A percentile compares a stretch with the other conserved stretches of the same genome.
phyloP scores from a whole-genome alignment of 2,888 invertebrate species.

The Cremastobaeus sp. region DNA sequence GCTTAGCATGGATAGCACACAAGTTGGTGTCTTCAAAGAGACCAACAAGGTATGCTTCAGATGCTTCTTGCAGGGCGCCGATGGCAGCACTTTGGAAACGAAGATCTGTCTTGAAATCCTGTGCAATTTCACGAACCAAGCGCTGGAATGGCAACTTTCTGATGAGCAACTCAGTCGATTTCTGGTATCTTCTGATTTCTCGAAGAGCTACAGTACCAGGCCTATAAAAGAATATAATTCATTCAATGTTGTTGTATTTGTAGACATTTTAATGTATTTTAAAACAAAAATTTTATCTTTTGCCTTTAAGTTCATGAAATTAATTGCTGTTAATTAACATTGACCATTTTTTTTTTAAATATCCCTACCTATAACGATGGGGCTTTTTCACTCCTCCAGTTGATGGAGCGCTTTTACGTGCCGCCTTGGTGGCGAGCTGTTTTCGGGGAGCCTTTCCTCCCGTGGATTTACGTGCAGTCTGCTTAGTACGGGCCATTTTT shows the following conservation, averaged over 20 bases:
- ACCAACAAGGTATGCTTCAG: slow-evolving; percentile 92
- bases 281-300: not conserved
- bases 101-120: slow-evolving; percentile 97
- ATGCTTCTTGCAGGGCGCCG: slow-evolving; percentile 94
- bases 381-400: slow-evolving; percentile 28
- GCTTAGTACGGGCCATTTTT: slow-evolving; percentile 37
- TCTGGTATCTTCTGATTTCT: slow-evolving; percentile 98
- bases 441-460: slow-evolving; percentile 34
- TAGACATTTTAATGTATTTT: not conserved
- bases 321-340: no score
- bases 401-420: slow-evolving; percentile 26
- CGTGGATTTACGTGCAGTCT: slow-evolving; percentile 20
- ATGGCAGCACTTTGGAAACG: slow-evolving; percentile 97
- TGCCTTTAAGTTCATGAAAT: not conserved
- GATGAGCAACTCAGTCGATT: slow-evolving; percentile 96
- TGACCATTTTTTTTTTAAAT: not conserved
- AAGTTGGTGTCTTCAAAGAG: slow-evolving; percentile 98
- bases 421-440: slow-evolving; percentile 33
- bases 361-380: slow-evolving; percentile 22
- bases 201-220: slow-evolving; percentile 97
- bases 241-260: not conserved
- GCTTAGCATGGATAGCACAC: slow-evolving; percentile 98
- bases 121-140: slow-evolving; percentile 97
- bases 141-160: slow-evolving; percentile 97
- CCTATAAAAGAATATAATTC: slow-evolving; percentile 75